A percentile compares a stretch with the other conserved stretches of the same genome.
Conservation (phyloP, 2,113 vertebrate species). For the Cichladusa arquata region DNA sequence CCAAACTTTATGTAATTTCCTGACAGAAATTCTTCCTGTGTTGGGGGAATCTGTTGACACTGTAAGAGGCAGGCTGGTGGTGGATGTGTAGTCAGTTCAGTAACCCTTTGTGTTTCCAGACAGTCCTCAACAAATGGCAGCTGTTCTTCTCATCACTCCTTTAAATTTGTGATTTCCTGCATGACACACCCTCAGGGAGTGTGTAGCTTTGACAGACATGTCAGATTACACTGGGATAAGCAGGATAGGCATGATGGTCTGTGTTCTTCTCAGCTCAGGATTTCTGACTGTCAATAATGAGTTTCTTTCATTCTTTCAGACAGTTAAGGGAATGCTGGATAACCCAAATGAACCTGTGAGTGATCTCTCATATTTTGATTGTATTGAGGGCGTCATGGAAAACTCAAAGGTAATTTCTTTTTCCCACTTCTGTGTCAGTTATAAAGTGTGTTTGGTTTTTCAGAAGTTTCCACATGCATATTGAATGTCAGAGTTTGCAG, state of each 20-base stretch:
- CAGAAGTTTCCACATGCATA: neutral
- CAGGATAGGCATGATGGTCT: neutral
- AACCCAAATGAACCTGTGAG: slow-evolving; percentile 95
- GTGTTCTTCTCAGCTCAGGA: neutral
- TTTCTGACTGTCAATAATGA: neutral
- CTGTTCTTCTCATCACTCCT: neutral
- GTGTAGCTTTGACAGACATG: neutral
- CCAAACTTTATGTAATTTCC: neutral
- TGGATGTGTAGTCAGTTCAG: neutral
- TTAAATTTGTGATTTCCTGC: neutral
- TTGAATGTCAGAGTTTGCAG: neutral
- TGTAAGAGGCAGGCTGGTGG: neutral
- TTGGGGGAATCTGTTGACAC: neutral
- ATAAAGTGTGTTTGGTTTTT: neutral
- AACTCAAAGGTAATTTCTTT: slow-evolving; percentile 90
- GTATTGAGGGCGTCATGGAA: slow-evolving; percentile 98
- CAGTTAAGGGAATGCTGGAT: slow-evolving; percentile 92
- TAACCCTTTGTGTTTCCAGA: neutral
- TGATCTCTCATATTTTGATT: slow-evolving; percentile 98
- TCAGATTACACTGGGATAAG: neutral
- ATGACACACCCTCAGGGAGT: neutral
- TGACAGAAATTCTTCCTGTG: neutral
- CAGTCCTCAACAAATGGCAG: neutral
- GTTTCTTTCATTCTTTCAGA: slow-evolving; percentile 70
- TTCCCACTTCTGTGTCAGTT: neutral